Evolutionary conservation across 1,140 invertebrate species (phyloP).

Genomic region (Papilio polyxenes): DNA sequence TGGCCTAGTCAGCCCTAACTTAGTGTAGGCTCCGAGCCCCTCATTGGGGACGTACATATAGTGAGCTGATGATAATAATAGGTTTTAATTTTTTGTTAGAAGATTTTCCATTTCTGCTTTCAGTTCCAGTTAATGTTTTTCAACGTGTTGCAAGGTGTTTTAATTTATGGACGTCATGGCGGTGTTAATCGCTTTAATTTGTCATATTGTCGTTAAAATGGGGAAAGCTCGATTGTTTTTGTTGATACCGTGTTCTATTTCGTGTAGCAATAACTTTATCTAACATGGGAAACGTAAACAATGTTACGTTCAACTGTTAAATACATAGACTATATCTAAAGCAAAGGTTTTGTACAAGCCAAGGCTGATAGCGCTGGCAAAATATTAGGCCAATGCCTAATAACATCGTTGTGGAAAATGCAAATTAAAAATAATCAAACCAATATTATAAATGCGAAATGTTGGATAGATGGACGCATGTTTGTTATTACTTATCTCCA

Average conservation of each 20-base stretch:
- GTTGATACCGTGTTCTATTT: conserved; percentile 8
- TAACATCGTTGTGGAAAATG: no score
- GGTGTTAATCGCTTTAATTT: conserved; percentile 13
- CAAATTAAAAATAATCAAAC: no score
- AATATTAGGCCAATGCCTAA: no score
- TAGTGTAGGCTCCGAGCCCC: no score
- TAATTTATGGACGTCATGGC: conserved; percentile 10
- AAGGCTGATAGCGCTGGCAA: no score
- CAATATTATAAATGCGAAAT: no score
- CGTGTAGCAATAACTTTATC: neutral
- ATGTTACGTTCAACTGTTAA: neutral
- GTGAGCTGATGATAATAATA: no score
- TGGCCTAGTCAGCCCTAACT: no score
- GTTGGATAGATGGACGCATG: no score
- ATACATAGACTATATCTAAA: neutral
- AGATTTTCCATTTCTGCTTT: neutral
- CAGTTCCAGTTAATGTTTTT: neutral
- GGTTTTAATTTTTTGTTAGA: neutral
- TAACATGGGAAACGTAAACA: neutral
- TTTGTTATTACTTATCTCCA: no score
- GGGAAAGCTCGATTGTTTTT: neutral
- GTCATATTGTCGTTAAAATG: conserved; percentile 15
- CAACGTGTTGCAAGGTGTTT: conserved; percentile 1
- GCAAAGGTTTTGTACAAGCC: neutral
- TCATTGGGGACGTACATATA: no score